Evolutionary conservation across 2,113 vertebrate genomes (phyloP), one percentile per base, ranked within the genome.

Genomic region (Gavia stellata): DNA sequence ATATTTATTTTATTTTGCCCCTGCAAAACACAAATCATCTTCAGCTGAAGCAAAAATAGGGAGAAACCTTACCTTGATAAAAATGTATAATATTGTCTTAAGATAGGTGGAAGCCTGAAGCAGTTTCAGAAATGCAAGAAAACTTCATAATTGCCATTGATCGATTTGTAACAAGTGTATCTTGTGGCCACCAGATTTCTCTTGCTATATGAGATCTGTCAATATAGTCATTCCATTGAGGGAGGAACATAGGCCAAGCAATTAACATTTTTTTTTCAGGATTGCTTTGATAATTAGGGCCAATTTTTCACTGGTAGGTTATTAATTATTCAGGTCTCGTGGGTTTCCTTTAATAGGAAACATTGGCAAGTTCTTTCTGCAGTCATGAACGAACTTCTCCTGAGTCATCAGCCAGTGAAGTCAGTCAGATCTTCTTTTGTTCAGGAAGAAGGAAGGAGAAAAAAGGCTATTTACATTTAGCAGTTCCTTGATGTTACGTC

Each of bases 281-380:
- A 86, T 94, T 86, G 86, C 86, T 91, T 97, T 81, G 72, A 61
- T 96, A 96, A 96, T 97, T 97, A 95, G 87, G 66, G 44, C 44
- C 55, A 72, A 73, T 95, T 96, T 96, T 97, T 97, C 89, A 94
- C 83, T 90, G 25, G 50, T 91, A 71, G 25, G 28, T 90, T 97
- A 94, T 96, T 96, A 97, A 97, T 96, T 96, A 96, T 97, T 97
- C 94, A 95, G 47, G 59, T 95, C 89, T 90, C 86, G 61, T 78
- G 91, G 78, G 77, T 6, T 45, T 80, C 74, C 81, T 91, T 94
- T 72, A 92, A 88, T 75, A 95, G 68, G 49, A 92, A 90, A 74
- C 34, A n/a, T 44, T 80, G 82, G 50, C 38, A 84, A 86, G 31
- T 91, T 83, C 55, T 90, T 88, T 94, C 44, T 93, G 77, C n/a